phyloP scores from a whole-genome alignment of 2,888 invertebrate species.

The Callyntrura sp. region DNA sequence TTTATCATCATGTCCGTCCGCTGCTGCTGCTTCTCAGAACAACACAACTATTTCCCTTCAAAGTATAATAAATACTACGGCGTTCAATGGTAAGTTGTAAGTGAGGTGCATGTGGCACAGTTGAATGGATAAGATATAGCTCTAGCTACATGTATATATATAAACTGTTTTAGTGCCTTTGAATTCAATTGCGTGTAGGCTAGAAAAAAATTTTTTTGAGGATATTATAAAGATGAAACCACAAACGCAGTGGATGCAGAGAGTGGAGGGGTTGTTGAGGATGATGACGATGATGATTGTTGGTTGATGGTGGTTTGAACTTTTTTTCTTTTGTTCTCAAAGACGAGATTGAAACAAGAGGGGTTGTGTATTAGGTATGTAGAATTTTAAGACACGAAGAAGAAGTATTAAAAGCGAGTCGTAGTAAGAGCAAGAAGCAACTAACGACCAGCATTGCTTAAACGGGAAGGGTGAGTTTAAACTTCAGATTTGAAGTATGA shows the following conservation, averaged over 20 bases:
- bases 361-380: background rate
- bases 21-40: background rate
- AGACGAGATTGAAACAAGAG: background rate
- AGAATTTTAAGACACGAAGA: constrained; percentile 29
- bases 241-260: constrained; percentile 45
- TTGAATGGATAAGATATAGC: constrained; percentile 61
- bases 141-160: constrained; percentile 1
- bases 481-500: constrained; percentile 42
- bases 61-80: background rate
- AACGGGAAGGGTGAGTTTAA: constrained; percentile 33
- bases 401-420: background rate
- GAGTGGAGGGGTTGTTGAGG: constrained; percentile 46
- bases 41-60: background rate
- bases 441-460: background rate
- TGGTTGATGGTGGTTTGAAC: constrained; percentile 50
- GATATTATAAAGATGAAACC: constrained; percentile 59
- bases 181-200: constrained; percentile 50
- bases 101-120: constrained; percentile 50
- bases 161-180: constrained; percentile 29
- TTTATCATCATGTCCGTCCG: constrained; percentile 45
- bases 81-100: background rate
- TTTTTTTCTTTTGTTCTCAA: constrained; percentile 50
- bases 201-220: constrained; percentile 20
- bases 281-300: background rate
- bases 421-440: background rate